These are phyloP conservation scores for Australoheros scitulus DNA, from an alignment of 2,113 vertebrate species.

Conservation along the genomic window DNA sequence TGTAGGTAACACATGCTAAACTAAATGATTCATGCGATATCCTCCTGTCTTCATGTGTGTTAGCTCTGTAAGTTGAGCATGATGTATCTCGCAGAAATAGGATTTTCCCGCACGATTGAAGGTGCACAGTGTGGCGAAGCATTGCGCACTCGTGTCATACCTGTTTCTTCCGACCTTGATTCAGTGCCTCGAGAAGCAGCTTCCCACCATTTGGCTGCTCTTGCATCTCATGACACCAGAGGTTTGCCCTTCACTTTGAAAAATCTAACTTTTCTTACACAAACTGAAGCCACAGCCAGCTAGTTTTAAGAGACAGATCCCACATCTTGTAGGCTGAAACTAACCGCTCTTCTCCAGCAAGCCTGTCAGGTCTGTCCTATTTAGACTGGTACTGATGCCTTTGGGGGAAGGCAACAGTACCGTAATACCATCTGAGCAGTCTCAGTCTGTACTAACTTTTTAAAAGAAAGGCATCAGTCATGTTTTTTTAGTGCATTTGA, in stretches of 20 bases:
- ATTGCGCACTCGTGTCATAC: conserved; percentile 15
- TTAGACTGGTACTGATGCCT: conserved; percentile 23
- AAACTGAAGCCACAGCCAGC: conserved; percentile 34
- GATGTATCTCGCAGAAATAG: conserved; percentile 36
- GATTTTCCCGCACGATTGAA: conserved; percentile 23
- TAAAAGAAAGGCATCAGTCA: not conserved
- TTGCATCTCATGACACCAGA: conserved; percentile 51
- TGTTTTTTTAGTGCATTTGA: not conserved
- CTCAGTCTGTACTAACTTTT: not conserved
- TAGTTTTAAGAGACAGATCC: conserved; percentile 20
- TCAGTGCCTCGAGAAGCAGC: conserved; percentile 46
- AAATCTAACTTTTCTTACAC: conserved; percentile 44
- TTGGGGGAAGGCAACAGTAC: conserved; percentile 14
- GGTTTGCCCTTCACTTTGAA: conserved; percentile 52
- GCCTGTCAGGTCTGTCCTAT: conserved; percentile 39
- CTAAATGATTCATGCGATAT: conserved; percentile 43
- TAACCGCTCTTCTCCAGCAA: conserved; percentile 14
- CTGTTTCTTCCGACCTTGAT: conserved; percentile 41
- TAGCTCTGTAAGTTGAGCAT: conserved; percentile 49
- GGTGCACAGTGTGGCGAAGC: not conserved
- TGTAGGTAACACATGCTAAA: conserved; percentile 12
- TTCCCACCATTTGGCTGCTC: conserved; percentile 52
- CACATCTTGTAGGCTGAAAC: conserved; percentile 27
- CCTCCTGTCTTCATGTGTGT: conserved; percentile 30
- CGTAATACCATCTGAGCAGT: conserved; percentile 1